These are phyloP conservation scores for Catalaphyllia jardinei DNA, from an alignment of 64 coral and sea anemone species.

Conservation along the genomic window DNA sequence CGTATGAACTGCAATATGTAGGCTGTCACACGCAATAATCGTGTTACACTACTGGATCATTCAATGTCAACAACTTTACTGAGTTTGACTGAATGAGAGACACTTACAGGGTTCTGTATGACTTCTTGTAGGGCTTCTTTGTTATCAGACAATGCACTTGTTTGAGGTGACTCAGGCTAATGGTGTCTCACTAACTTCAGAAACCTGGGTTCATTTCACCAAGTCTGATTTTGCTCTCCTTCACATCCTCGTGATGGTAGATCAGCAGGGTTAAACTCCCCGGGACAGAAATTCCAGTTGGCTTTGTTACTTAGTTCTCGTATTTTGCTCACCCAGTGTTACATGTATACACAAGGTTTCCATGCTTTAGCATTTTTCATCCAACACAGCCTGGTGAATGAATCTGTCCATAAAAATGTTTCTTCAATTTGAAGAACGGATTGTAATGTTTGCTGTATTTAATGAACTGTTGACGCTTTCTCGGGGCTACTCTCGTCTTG, in stretches of 20 bases:
- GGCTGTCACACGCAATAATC: constrained; percentile 9
- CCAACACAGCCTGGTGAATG: constrained; percentile 10
- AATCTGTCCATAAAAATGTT: constrained; percentile 7
- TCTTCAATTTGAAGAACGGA: constrained; percentile 3
- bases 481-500: constrained; percentile 39
- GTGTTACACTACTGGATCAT: constrained; percentile 32
- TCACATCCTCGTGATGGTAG: neutral
- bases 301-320: neutral
- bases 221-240: constrained; percentile 10
- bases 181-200: constrained; percentile 11
- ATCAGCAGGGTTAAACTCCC: constrained; percentile 12
- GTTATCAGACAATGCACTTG: constrained; percentile 3
- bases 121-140: constrained; percentile 6
- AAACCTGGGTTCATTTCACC: constrained; percentile 18
- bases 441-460: neutral
- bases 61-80: constrained; percentile 31
- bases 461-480: neutral
- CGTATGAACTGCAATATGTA: constrained; percentile 30
- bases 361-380: constrained; percentile 12
- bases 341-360: constrained; percentile 18
- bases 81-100: constrained; percentile 3
- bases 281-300: neutral
- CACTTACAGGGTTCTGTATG: constrained; percentile 1
- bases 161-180: constrained; percentile 2
- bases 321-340: constrained; percentile 11